A percentile compares a stretch with the other conserved stretches of the same genome.
These are phyloP conservation scores for Choreutis nemorana DNA, from an alignment of 2,888 invertebrate species.

Conservation along the genomic window DNA sequence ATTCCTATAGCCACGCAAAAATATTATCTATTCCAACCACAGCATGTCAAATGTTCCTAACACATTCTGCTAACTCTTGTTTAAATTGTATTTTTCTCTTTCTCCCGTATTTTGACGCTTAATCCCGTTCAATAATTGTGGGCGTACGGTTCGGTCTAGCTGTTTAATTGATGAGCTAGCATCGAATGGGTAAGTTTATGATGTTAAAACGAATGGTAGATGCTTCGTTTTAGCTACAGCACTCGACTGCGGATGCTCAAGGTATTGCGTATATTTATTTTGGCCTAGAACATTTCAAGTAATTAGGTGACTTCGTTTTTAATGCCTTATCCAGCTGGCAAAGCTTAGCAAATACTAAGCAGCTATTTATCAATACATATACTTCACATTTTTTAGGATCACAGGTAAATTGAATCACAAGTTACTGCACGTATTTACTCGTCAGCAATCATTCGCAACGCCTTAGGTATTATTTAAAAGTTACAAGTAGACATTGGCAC, in stretches of 20 bases:
- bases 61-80: constrained; percentile 38
- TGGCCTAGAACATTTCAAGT: constrained; percentile 15
- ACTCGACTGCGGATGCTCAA: constrained; percentile 8
- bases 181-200: constrained; percentile 78
- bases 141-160: constrained; percentile 65
- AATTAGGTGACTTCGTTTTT: no score
- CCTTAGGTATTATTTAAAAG: no score
- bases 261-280: constrained; percentile 11
- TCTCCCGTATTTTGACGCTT: constrained; percentile 58
- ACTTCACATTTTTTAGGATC: no score
- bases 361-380: no score
- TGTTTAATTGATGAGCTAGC: constrained; percentile 88
- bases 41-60: constrained; percentile 47
- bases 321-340: no score
- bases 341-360: no score
- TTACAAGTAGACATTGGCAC: no score
- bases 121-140: constrained; percentile 47
- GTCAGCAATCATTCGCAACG: no score
- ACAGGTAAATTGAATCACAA: no score
- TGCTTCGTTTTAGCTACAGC: constrained; percentile 42
- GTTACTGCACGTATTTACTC: no score
- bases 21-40: constrained; percentile 34
- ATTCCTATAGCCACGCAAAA: no score
- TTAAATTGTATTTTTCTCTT: constrained; percentile 44
- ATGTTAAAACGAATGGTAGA: constrained; percentile 31